A percentile compares a stretch with the other conserved stretches of the same genome.
phyloP scores from a whole-genome alignment of 2,888 invertebrate genomes.

The Torymus texanus region DNA sequence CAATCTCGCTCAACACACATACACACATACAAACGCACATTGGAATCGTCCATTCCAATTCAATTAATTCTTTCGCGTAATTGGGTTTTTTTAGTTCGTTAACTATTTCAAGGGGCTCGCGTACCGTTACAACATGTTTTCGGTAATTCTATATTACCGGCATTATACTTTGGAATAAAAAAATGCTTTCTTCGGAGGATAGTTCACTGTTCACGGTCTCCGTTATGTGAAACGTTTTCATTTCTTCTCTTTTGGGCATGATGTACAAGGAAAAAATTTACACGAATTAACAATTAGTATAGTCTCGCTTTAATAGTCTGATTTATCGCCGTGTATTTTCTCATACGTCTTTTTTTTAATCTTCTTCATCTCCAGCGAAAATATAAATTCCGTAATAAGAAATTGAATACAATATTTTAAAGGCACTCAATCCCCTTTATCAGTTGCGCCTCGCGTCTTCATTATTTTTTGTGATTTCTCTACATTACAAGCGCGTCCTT shows the following conservation, averaged over 20 bases:
- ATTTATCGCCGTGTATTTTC: slow-evolving; percentile 20
- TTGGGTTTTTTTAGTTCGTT: slow-evolving; percentile 12
- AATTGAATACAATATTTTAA: slow-evolving; percentile 57
- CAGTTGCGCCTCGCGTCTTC: slow-evolving; percentile 53
- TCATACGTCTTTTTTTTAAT: slow-evolving; percentile 6
- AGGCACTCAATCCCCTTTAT: slow-evolving; percentile 58
- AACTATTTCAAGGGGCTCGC: slow-evolving; percentile 42
- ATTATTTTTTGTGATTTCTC: slow-evolving; percentile 52
- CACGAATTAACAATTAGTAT: slow-evolving; percentile 55
- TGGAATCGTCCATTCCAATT: slow-evolving; percentile 31
- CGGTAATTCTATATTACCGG: slow-evolving; percentile 11
- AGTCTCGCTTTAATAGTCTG: slow-evolving; percentile 47
- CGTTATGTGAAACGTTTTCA: slow-evolving; percentile 17
- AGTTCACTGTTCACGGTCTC: slow-evolving; percentile 26
- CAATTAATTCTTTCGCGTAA: slow-evolving; percentile 27
- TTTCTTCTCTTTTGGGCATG: slow-evolving; percentile 16
- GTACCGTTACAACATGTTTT: slow-evolving; percentile 45
- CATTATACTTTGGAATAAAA: slow-evolving; percentile 45
- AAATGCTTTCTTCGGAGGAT: slow-evolving; percentile 28
- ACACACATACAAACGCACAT: slow-evolving; percentile 36
- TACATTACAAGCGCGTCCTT: slow-evolving; percentile 62
- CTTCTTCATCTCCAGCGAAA: slow-evolving; percentile 51
- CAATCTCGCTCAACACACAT: slow-evolving; percentile 7
- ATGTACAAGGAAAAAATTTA: slow-evolving; percentile 56
- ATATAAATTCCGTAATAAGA: slow-evolving; percentile 57